Conservation (phyloP, 2,113 vertebrate species). For the Gambusia holbrooki region DNA sequence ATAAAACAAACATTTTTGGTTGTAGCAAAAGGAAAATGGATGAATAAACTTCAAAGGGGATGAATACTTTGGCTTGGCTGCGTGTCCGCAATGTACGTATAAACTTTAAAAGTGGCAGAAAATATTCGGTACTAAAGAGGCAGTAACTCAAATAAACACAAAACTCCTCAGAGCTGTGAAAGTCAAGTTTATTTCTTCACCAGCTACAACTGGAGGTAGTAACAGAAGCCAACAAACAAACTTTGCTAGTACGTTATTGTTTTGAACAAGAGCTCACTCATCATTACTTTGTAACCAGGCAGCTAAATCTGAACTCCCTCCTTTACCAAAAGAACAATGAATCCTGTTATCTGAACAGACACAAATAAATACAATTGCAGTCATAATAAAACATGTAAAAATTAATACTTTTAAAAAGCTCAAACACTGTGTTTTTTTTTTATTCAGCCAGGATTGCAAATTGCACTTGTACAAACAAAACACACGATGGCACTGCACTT, state of each 20-base stretch:
- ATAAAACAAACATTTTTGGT: not conserved
- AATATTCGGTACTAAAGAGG: not conserved
- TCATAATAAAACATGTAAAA: constrained; percentile 51
- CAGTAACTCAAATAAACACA: not conserved
- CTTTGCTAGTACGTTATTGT: constrained; percentile 20
- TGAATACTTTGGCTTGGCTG: not conserved
- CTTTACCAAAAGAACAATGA: constrained; percentile 35
- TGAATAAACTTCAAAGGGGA: not conserved
- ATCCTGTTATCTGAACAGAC: constrained; percentile 35
- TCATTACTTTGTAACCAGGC: constrained; percentile 7
- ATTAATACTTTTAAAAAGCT: constrained; percentile 42
- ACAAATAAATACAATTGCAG: constrained; percentile 75
- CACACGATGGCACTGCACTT: constrained; percentile 56
- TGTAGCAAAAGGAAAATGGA: not conserved
- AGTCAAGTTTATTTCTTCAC: constrained; percentile 67
- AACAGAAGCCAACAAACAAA: constrained; percentile 22
- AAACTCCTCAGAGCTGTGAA: constrained; percentile 18
- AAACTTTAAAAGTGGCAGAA: not conserved
- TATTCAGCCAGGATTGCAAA: constrained; percentile 35
- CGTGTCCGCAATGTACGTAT: not conserved
- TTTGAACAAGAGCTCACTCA: constrained; percentile 25
- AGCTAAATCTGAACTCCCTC: constrained; percentile 31
- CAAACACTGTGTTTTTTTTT: constrained; percentile 19
- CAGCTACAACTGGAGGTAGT: constrained; percentile 38
- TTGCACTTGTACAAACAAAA: constrained; percentile 64